phyloP scores from a whole-genome alignment of 2,888 invertebrate species.

The Orchestes rusci region DNA sequence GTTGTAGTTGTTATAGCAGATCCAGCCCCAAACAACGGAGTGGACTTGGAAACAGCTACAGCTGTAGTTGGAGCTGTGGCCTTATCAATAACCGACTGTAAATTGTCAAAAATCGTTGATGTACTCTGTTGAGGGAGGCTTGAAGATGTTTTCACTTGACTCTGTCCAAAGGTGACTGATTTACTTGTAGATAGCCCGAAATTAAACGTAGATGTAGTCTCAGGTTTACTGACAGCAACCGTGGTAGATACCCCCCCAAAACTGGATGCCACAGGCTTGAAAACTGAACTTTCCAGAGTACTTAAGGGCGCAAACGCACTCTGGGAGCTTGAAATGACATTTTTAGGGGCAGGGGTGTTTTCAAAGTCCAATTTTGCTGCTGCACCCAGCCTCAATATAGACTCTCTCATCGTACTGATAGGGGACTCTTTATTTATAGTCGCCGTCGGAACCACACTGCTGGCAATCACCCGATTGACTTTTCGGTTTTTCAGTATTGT shows the following conservation, averaged over 20 bases:
- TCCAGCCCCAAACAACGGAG: no score
- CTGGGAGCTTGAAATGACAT: not conserved
- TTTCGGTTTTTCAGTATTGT: slow-evolving; percentile 49
- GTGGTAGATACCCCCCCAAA: not conserved
- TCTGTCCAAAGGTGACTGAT: not conserved
- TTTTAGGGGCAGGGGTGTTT: not conserved
- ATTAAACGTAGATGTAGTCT: not conserved
- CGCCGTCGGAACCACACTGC: no score
- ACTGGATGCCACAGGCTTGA: not conserved
- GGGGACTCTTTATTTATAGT: slow-evolving; percentile 32
- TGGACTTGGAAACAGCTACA: slow-evolving; percentile 6
- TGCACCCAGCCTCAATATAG: slow-evolving; percentile 26
- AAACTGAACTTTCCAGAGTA: not conserved
- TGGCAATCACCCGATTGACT: slow-evolving; percentile 49
- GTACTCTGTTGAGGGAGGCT: not conserved
- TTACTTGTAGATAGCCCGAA: not conserved
- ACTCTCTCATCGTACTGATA: slow-evolving; percentile 24
- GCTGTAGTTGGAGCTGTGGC: slow-evolving; percentile 13
- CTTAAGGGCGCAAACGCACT: slow-evolving; percentile 11
- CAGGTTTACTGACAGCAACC: not conserved
- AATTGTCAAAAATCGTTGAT: slow-evolving; percentile 11
- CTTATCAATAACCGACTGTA: slow-evolving; percentile 13
- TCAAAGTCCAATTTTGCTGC: slow-evolving; percentile 29
- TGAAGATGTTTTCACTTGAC: not conserved
- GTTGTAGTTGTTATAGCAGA: slow-evolving; percentile 16